Percentiles rank a stretch among this genome's conserved stretches.
These are phyloP conservation scores for Takifugu flavidus DNA, from an alignment of 2,113 vertebrate species.

Conservation along the genomic window DNA sequence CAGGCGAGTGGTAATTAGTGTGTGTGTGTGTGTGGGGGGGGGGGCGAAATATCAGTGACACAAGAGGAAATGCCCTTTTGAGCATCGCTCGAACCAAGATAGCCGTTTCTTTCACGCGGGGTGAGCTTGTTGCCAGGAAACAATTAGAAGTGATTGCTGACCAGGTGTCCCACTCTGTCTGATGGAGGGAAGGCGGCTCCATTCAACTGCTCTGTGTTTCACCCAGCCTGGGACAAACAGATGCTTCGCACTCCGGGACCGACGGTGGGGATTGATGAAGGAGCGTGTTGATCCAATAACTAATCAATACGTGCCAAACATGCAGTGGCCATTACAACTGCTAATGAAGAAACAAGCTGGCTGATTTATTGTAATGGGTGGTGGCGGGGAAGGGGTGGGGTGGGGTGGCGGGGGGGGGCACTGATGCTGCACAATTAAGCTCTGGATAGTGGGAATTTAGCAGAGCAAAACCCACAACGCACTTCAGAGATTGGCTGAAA, in stretches of 20 bases:
- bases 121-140: constrained; percentile 25
- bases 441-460: constrained; percentile 39
- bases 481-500: constrained; percentile 15
- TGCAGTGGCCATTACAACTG: constrained; percentile 39
- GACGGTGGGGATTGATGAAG: constrained; percentile 31
- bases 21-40: background rate
- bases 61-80: constrained; percentile 7
- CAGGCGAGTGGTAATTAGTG: background rate
- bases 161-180: constrained; percentile 35
- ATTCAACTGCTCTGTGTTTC: constrained; percentile 12
- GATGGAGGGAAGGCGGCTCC: constrained; percentile 12
- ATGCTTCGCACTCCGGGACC: constrained; percentile 29
- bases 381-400: background rate
- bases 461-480: background rate
- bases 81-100: background rate
- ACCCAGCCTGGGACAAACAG: constrained; percentile 26
- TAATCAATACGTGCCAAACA: constrained; percentile 65
- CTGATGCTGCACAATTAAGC: constrained; percentile 34
- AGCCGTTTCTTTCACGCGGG: constrained; percentile 4
- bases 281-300: constrained; percentile 45
- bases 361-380: constrained; percentile 58
- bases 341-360: constrained; percentile 58
- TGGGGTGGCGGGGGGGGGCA: background rate
- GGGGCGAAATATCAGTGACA: background rate
- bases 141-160: constrained; percentile 39